phyloP scores from a whole-genome alignment of 2,113 vertebrate species.

The Anas platyrhynchos region DNA sequence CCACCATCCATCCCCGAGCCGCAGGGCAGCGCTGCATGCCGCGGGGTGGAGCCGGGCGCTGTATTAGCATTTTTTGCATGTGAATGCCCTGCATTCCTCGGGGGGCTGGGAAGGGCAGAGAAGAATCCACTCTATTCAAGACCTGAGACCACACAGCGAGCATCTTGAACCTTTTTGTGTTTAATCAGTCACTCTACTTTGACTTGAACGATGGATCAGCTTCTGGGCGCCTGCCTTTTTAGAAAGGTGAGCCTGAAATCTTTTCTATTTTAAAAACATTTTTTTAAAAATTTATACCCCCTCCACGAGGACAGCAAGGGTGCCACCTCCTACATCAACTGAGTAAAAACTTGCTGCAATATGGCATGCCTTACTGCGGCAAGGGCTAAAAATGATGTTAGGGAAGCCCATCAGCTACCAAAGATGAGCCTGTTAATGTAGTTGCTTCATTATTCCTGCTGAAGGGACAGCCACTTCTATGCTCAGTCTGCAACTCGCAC shows the following conservation, averaged over 20 bases:
- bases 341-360: rapidly evolving
- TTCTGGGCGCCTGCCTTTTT: not conserved
- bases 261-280: no score
- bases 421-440: rapidly evolving
- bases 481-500: not conserved
- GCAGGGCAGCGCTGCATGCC: not conserved
- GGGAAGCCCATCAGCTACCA: rapidly evolving
- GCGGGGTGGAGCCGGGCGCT: not conserved
- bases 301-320: rapidly evolving
- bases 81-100: slow-evolving; percentile 74
- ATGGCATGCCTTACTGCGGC: no score
- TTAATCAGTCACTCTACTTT: not conserved
- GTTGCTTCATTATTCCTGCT: no score
- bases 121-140: slow-evolving; percentile 46
- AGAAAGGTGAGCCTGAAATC: not conserved
- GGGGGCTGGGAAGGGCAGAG: not conserved
- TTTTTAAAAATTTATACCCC: not conserved
- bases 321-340: rapidly evolving
- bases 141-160: slow-evolving; percentile 53
- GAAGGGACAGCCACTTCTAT: rapidly evolving
- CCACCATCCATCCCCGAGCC: not conserved
- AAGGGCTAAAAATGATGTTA: no score
- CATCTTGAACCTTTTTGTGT: not conserved
- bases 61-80: slow-evolving; percentile 54
- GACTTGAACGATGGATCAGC: not conserved